phyloP scores from a whole-genome alignment of 2,888 invertebrate genomes.

The Spodoptera exigua region DNA sequence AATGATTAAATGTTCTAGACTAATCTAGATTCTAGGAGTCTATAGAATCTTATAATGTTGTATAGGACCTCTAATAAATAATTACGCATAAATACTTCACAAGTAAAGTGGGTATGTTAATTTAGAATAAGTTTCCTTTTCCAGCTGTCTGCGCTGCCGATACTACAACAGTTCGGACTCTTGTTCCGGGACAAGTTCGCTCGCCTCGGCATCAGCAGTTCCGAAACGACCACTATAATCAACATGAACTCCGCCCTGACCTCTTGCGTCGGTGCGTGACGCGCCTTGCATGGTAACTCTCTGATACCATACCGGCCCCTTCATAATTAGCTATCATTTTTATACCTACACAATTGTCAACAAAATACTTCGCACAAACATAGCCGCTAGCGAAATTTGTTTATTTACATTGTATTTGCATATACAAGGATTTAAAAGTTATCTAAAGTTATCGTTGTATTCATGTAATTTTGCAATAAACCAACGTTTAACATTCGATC shows the following conservation, averaged over 20 bases:
- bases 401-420: constrained; percentile 28
- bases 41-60: too few species aligned
- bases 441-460: constrained; percentile 41
- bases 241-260: constrained; percentile 92
- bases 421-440: constrained; percentile 38
- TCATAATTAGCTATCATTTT: constrained; percentile 47
- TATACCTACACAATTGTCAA: constrained; percentile 6
- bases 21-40: too few species aligned
- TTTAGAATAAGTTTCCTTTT: constrained; percentile 55
- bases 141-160: constrained; percentile 91
- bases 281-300: constrained; percentile 84
- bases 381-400: constrained; percentile 16
- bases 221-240: constrained; percentile 92
- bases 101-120: too few species aligned
- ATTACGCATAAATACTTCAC: too few species aligned
- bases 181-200: constrained; percentile 91
- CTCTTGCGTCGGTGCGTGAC: constrained; percentile 91
- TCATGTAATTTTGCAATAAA: constrained; percentile 26
- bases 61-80: too few species aligned
- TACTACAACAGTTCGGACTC: constrained; percentile 92
- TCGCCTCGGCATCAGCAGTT: constrained; percentile 90
- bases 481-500: constrained; percentile 2
- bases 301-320: constrained; percentile 76
- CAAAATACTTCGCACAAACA: constrained; percentile 8
- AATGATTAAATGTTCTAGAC: too few species aligned